Conservation (phyloP, 1,140 invertebrate species). For the Eupristina koningsbergeri region DNA sequence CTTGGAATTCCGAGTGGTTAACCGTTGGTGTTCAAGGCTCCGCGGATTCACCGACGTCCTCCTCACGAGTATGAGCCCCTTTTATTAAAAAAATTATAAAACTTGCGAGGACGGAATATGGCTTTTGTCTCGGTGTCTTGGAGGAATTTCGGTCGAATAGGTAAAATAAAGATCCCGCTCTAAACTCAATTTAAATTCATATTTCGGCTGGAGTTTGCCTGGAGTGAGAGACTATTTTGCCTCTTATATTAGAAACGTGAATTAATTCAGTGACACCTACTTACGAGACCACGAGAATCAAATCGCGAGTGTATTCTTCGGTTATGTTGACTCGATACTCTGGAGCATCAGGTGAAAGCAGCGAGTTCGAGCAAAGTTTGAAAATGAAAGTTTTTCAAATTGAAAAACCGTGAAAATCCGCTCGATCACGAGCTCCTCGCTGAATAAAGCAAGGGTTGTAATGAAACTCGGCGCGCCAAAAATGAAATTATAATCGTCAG, state of each 20-base stretch:
- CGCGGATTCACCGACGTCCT: not conserved
- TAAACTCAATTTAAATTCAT: not conserved
- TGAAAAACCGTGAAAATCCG: not conserved
- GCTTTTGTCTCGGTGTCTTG: not conserved
- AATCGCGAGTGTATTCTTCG: not conserved
- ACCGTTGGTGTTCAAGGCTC: not conserved
- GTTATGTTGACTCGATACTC: too few species aligned
- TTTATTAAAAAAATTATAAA: conserved; percentile 15
- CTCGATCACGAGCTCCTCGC: not conserved
- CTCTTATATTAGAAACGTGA: not conserved
- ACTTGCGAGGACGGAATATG: not conserved
- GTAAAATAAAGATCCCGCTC: not conserved
- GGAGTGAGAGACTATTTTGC: not conserved
- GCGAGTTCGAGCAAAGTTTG: too few species aligned
- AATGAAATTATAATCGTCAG: not conserved
- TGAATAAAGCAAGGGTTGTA: not conserved
- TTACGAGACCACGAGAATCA: not conserved
- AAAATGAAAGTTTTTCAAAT: too few species aligned
- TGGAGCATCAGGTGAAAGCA: too few species aligned
- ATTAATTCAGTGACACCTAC: not conserved
- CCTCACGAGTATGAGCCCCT: not conserved
- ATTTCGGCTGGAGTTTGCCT: not conserved
- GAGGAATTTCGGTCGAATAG: not conserved
- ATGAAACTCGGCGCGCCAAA: not conserved
- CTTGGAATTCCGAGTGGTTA: not conserved